A percentile compares a stretch with the other conserved stretches of the same genome.
phyloP scores from a whole-genome alignment of 1,140 invertebrate species.

The Phocides pigmalion region DNA sequence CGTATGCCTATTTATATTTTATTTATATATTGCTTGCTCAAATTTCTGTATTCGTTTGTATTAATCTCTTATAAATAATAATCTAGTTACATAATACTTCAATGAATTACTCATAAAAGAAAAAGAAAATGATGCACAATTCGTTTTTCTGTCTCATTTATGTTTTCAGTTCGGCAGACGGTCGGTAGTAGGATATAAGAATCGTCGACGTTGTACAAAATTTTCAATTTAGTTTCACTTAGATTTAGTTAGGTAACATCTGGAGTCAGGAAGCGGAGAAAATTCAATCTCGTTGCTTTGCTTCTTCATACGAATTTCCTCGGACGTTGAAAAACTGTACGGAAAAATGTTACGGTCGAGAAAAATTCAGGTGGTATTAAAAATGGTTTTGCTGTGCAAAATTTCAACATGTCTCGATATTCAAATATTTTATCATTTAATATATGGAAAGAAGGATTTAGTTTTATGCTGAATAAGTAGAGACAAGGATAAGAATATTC shows the following conservation, averaged over 20 bases:
- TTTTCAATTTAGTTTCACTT: slow-evolving; percentile 36
- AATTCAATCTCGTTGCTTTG: slow-evolving; percentile 39
- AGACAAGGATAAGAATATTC: slow-evolving; percentile 2
- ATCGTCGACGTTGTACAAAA: slow-evolving; percentile 29
- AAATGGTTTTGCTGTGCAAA: neutral
- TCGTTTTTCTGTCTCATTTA: slow-evolving; percentile 2
- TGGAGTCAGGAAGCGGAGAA: slow-evolving; percentile 35
- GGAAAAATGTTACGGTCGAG: slow-evolving; percentile 15
- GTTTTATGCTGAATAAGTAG: slow-evolving; percentile 1
- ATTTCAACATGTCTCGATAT: neutral
- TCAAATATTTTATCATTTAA: too few species aligned
- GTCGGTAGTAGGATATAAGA: slow-evolving; percentile 15
- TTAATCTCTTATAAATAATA: too few species aligned
- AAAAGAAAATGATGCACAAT: neutral
- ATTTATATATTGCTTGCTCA: too few species aligned
- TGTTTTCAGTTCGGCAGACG: slow-evolving; percentile 10
- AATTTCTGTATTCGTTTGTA: too few species aligned
- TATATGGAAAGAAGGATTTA: too few species aligned
- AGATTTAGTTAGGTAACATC: slow-evolving; percentile 37
- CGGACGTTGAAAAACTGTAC: slow-evolving; percentile 16
- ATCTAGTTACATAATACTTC: neutral
- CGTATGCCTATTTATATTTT: too few species aligned
- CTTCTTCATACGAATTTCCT: slow-evolving; percentile 34
- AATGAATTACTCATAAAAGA: neutral
- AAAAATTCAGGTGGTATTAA: slow-evolving; percentile 14